Percentiles rank a stretch among this genome's conserved stretches.
Conservation (phyloP, 2,797 vertebrate genomes). For the Anisognathus igniventris region DNA sequence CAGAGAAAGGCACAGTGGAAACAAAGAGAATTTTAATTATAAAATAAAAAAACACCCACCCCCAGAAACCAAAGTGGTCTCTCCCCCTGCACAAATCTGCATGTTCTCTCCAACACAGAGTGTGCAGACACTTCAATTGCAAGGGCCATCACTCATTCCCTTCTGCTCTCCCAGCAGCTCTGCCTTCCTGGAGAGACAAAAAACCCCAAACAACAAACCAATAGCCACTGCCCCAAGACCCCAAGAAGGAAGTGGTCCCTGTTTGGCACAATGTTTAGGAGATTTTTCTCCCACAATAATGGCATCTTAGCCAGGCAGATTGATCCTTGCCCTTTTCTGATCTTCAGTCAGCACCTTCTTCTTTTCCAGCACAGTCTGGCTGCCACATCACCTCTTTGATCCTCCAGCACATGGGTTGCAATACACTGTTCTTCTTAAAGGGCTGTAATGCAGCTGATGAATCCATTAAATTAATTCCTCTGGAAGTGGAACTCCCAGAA, state of each 20-base stretch:
- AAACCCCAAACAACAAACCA: neutral
- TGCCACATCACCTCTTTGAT: neutral
- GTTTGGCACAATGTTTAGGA: neutral
- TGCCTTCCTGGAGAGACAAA: neutral
- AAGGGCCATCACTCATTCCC: neutral
- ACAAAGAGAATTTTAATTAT: slow-evolving; percentile 44
- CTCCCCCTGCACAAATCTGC: neutral
- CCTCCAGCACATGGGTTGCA: neutral
- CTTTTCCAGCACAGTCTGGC: neutral
- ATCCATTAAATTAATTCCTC: neutral
- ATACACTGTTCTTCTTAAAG: neutral
- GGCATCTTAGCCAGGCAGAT: neutral
- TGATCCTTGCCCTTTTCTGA: neutral
- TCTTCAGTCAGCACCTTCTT: neutral
- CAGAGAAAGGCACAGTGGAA: neutral
- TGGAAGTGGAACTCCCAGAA: neutral
- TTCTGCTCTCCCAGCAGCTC: neutral
- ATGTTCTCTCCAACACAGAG: neutral
- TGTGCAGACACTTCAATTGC: neutral
- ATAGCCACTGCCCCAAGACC: neutral
- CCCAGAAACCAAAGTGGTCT: neutral
- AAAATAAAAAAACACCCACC: neutral
- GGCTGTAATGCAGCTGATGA: neutral
- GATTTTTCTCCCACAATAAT: neutral
- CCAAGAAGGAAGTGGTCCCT: slow-evolving; percentile 1